These are phyloP conservation scores for Holotrichia oblita DNA, from an alignment of 1,140 invertebrate species.

Conservation along the genomic window DNA sequence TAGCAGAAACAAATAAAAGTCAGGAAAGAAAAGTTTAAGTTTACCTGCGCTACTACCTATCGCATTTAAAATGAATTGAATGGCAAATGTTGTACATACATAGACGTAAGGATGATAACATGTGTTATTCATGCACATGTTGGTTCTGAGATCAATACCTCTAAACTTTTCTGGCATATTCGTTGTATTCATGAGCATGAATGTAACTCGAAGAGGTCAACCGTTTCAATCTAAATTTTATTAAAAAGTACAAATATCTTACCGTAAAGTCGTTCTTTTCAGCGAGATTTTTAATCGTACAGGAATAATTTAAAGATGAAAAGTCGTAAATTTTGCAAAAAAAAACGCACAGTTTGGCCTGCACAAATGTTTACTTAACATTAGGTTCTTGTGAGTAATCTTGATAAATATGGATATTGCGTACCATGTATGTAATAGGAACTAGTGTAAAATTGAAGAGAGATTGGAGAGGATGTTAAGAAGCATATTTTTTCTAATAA, in stretches of 20 bases:
- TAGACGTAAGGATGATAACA: constrained; percentile 12
- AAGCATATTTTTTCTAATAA: no score
- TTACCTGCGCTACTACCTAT: not conserved
- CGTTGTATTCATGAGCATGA: not conserved
- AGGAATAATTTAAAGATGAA: not conserved
- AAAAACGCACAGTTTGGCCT: not conserved
- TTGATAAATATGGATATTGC: no score
- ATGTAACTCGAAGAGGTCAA: constrained; percentile 12
- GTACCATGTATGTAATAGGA: no score
- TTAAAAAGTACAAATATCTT: constrained; percentile 18
- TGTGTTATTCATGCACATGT: constrained; percentile 27
- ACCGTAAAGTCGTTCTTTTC: not conserved
- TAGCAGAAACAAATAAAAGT: not conserved
- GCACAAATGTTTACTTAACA: no score
- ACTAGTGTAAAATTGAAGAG: no score
- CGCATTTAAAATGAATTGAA: constrained; percentile 30
- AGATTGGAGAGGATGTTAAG: no score
- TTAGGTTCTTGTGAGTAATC: no score
- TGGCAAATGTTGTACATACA: not conserved
- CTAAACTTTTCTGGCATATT: constrained; percentile 15
- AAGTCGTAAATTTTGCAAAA: not conserved
- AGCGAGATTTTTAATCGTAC: not conserved
- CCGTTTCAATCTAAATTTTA: constrained; percentile 19
- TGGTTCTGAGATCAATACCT: constrained; percentile 10
- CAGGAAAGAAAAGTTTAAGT: not conserved